Evolutionary conservation across 2,113 vertebrate species (phyloP).

Genomic region (Chascanopsetta lugubris): DNA sequence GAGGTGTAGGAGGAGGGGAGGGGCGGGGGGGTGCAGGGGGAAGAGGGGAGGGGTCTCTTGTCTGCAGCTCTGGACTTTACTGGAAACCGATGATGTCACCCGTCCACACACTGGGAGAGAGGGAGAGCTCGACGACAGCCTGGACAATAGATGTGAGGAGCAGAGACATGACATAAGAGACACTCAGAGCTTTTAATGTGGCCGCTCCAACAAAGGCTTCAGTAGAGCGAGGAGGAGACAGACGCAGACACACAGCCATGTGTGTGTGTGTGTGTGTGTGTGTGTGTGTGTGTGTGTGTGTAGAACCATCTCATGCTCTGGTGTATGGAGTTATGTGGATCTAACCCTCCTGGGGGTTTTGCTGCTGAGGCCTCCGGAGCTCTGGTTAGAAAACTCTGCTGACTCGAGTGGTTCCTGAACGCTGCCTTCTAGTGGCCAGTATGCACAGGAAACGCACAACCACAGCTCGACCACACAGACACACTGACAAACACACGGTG

Average conservation of each 20-base stretch:
- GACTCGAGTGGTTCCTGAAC: constrained; percentile 59
- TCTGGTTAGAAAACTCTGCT: constrained; percentile 49
- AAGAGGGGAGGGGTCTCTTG: constrained; percentile 37
- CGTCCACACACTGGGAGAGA: constrained; percentile 26
- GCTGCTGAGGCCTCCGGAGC: constrained; percentile 15
- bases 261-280: too few relatives aligned
- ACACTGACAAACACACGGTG: constrained; percentile 50
- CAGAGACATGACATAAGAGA: constrained; percentile 68
- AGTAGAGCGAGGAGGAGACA: constrained; percentile 31
- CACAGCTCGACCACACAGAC: constrained; percentile 36
- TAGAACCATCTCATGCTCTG: constrained; percentile 14
- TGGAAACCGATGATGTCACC: constrained; percentile 78
- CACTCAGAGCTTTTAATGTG: constrained; percentile 50
- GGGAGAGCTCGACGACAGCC: constrained; percentile 46
- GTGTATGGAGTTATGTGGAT: constrained; percentile 47
- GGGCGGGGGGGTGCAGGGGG: constrained; percentile 42
- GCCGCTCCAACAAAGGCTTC: constrained; percentile 55
- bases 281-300: too few relatives aligned
- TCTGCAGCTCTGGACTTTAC: constrained; percentile 66
- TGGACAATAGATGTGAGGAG: constrained; percentile 69
- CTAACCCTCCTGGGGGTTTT: constrained; percentile 21
- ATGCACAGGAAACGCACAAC: constrained; percentile 54
- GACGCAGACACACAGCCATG: constrained; percentile 15
- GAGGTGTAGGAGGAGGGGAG: constrained; percentile 42
- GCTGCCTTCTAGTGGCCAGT: constrained; percentile 74